Evolutionary conservation across 2,797 vertebrate species (phyloP).

Genomic region (Galagoides demidoff): DNA sequence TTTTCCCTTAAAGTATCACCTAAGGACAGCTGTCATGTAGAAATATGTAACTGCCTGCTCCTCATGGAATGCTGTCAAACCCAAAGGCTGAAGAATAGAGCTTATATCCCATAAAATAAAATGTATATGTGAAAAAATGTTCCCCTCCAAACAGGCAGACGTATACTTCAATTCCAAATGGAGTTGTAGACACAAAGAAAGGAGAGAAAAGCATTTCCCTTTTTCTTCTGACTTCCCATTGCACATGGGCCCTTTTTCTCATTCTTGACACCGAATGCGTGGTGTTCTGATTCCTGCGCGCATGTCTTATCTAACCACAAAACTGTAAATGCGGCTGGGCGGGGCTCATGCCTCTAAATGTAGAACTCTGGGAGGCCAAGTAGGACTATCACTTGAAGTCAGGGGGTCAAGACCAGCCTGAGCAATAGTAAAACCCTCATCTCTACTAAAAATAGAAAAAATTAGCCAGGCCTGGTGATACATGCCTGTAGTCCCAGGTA

Average conservation of each 20-base stretch:
- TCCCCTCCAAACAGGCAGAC: not conserved
- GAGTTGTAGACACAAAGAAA: constrained; percentile 14
- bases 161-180: not conserved
- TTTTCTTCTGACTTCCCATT: constrained; percentile 12
- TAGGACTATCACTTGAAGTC: not conserved
- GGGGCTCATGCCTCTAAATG: not conserved
- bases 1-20: not conserved
- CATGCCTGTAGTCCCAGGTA: not conserved
- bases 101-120: not conserved
- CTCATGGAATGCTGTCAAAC: not conserved
- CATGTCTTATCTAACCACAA: not conserved
- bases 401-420: not conserved
- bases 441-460: not conserved
- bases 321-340: not conserved
- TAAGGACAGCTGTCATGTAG: not conserved
- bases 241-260: not conserved
- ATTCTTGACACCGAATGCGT: not conserved
- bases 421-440: not conserved
- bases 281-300: not conserved
- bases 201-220: not conserved
- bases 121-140: not conserved
- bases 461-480: not conserved
- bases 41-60: not conserved
- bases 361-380: not conserved
- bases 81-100: not conserved